Evolutionary conservation across 2,113 vertebrate genomes (phyloP).

Genomic region (Notothenia coriiceps): DNA sequence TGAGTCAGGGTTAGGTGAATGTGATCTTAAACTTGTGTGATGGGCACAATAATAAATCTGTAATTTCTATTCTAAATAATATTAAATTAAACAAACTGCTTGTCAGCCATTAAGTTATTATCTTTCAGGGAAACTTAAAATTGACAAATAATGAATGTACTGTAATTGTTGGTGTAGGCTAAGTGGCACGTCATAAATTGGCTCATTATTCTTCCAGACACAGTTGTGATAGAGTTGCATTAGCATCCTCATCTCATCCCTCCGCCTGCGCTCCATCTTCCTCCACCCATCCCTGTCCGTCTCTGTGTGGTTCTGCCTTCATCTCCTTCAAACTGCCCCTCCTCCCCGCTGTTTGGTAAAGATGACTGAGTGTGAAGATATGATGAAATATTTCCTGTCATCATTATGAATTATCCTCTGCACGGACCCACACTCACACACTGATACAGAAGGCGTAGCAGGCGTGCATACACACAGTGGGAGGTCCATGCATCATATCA

Average conservation of each 20-base stretch:
- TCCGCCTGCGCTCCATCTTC: slow-evolving; percentile 50
- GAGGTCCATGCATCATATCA: slow-evolving; percentile 69
- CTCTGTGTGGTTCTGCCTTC: slow-evolving; percentile 50
- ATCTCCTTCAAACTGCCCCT: slow-evolving; percentile 51
- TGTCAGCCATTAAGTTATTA: background rate
- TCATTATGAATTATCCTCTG: slow-evolving; percentile 79
- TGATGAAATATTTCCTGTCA: slow-evolving; percentile 81
- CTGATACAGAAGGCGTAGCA: background rate
- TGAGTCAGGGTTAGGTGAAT: too few relatives aligned
- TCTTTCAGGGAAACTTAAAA: slow-evolving; percentile 3
- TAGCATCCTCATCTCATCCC: slow-evolving; percentile 56
- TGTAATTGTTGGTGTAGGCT: slow-evolving; percentile 49
- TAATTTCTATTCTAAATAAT: background rate
- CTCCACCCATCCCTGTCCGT: slow-evolving; percentile 43
- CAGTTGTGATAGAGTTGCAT: slow-evolving; percentile 60
- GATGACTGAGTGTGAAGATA: slow-evolving; percentile 71
- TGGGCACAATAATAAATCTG: background rate
- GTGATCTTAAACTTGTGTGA: background rate
- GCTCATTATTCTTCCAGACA: slow-evolving; percentile 60
- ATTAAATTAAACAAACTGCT: background rate
- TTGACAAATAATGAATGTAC: slow-evolving; percentile 48
- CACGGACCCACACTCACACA: slow-evolving; percentile 28
- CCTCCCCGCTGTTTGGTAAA: slow-evolving; percentile 68
- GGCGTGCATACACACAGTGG: slow-evolving; percentile 10
- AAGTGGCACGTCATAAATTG: slow-evolving; percentile 59